Conservation (phyloP, 2,113 vertebrate genomes). For the Megaptera novaeangliae region DNA sequence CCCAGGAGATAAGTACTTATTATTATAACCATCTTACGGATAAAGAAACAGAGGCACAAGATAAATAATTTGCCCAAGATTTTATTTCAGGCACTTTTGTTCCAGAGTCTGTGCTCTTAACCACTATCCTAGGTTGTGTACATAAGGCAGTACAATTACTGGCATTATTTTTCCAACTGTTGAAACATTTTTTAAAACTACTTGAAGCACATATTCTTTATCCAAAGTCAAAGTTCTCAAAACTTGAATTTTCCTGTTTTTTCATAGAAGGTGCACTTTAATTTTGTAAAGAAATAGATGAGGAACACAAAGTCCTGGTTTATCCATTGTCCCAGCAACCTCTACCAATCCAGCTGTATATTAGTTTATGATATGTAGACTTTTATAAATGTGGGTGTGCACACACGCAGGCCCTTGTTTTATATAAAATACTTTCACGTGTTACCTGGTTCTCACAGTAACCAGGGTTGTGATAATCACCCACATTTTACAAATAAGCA, state of each 20-base stretch:
- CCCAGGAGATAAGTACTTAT: not conserved
- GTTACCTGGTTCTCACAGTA: not conserved
- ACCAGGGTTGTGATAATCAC: not conserved
- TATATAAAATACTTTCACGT: not conserved
- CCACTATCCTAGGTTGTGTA: not conserved
- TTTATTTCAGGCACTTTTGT: not conserved
- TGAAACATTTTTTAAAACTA: not conserved
- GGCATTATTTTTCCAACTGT: not conserved
- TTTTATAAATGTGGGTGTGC: not conserved
- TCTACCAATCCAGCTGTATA: not conserved
- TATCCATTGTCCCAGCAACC: not conserved
- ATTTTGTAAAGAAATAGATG: constrained; percentile 10
- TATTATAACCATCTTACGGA: not conserved
- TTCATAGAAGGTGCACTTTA: not conserved
- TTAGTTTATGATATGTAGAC: not conserved
- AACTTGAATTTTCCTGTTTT: constrained; percentile 1
- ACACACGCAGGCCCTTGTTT: not conserved
- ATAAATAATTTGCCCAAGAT: not conserved
- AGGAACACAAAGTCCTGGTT: not conserved
- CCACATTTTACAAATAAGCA: not conserved
- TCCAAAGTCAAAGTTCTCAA: constrained; percentile 6
- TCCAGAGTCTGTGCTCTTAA: not conserved
- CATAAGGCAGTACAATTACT: not conserved
- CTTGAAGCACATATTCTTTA: not conserved
- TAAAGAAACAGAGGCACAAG: not conserved